phyloP scores from a whole-genome alignment of 2,797 vertebrate genomes.

The Enoplosus armatus region DNA sequence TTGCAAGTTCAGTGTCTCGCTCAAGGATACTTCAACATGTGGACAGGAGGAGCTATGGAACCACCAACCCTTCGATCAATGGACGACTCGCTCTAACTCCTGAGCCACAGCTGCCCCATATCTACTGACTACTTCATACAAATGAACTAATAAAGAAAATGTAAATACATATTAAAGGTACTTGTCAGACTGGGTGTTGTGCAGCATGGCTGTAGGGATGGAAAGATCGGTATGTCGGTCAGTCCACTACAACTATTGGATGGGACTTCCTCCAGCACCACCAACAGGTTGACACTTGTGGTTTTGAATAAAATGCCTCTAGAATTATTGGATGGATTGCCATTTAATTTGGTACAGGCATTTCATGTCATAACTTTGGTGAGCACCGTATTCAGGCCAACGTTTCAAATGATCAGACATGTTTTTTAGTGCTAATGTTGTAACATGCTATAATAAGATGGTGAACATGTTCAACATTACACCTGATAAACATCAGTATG shows the following conservation, averaged over 20 bases:
- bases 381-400: too few species aligned
- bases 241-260: neutral
- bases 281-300: neutral
- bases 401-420: too few species aligned
- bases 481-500: too few species aligned
- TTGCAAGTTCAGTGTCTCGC: neutral
- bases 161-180: neutral
- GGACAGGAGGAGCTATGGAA: neutral
- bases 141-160: neutral
- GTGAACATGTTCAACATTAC: too few species aligned
- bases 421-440: neutral
- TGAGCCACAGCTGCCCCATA: too few species aligned
- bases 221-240: neutral
- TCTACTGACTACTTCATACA: neutral
- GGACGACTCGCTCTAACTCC: too few species aligned
- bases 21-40: slow-evolving; percentile 8
- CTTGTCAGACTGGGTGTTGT: neutral
- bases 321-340: neutral
- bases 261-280: too few species aligned
- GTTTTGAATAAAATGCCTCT: neutral
- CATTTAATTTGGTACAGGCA: neutral
- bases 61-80: neutral
- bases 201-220: neutral
- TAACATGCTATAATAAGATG: too few species aligned
- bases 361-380: neutral